A percentile compares a stretch with the other conserved stretches of the same genome.
These are phyloP conservation scores for Eulemur mongoz DNA, from an alignment of 2,797 vertebrate species.

Conservation along the genomic window DNA sequence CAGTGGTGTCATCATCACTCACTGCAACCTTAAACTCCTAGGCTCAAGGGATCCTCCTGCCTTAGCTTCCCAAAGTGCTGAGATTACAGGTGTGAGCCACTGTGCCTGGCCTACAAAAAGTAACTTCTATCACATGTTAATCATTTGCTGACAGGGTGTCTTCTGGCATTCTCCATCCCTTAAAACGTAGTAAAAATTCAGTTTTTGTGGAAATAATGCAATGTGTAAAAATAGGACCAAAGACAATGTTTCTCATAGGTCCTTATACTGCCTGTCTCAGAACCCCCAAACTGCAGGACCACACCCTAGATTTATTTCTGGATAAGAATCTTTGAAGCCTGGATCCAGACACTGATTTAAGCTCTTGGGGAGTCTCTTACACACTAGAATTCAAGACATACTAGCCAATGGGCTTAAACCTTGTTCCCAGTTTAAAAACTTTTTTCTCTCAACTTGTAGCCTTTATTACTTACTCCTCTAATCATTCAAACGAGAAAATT, in stretches of 20 bases:
- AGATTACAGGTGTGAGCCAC: not conserved
- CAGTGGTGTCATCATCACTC: not conserved
- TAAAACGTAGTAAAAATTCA: not conserved
- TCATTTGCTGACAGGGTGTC: not conserved
- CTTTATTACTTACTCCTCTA: not conserved
- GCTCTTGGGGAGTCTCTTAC: not conserved
- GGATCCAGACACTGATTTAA: not conserved
- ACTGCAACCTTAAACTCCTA: not conserved
- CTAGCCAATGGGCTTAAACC: not conserved
- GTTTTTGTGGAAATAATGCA: constrained; percentile 37
- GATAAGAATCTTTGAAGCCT: not conserved
- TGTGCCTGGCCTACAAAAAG: not conserved
- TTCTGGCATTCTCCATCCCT: not conserved
- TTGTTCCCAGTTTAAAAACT: not conserved
- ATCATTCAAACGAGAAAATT: constrained; percentile 6
- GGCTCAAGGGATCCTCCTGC: not conserved
- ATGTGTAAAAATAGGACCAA: not conserved
- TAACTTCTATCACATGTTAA: not conserved
- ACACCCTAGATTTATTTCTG: not conserved
- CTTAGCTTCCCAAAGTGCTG: not conserved
- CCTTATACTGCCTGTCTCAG: not conserved
- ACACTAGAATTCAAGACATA: not conserved
- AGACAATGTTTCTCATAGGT: not conserved
- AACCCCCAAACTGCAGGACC: not conserved
- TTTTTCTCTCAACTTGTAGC: not conserved